Evolutionary conservation across 2,797 vertebrate species (phyloP), one percentile per base, ranked within the genome.

Genomic region (Alcedo atthis): DNA sequence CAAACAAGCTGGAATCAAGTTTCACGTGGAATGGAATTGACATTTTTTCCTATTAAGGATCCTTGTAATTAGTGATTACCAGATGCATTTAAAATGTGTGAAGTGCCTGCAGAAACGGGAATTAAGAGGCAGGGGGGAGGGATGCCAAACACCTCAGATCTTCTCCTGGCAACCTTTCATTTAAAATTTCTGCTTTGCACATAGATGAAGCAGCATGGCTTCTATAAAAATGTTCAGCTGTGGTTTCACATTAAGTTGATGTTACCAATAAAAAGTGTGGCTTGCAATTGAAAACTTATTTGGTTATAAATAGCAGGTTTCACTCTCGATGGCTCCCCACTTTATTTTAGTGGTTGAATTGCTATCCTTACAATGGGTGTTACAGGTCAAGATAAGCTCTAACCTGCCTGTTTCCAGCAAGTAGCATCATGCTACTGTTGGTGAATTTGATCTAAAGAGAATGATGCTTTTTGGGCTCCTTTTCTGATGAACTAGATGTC

Each of bases 1-100:
- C 58, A 75, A 94, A 87, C 77, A 93, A 91, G 28, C n/a, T 85
- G 78, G 89, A 87, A 91, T 96, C 63, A 66, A 76, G 59, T 95
- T 96, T 94, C 93, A 83, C 57, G 12, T 76, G 78, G 78, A 89
- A 74, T 49, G 26, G 67, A 90, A 81, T 7, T 77, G 82, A 24
- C 57, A 0, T 75, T 51, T 76, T 94, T 94, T 93, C 94, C 71
- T 57, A 33, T 92, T 93, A 92, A 70, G 59, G 15, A 85, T 94
- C 32, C 32, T 59, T 91, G 66, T 91, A 95, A 95, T 95, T 89
- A 91, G 86, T 90, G 92, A 91, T 94, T 95, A 96, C 93, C 95
- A 96, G 91, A 93, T 92, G 82, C 37, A 71, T 81, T 87, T 92
- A 70, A 92, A 94, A 94, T 15, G 92, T 96, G 92, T 81, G 87